Evolutionary conservation across 2,888 invertebrate species (phyloP), one percentile per base, ranked within the genome.

Genomic region (Stramonita haemastoma): DNA sequence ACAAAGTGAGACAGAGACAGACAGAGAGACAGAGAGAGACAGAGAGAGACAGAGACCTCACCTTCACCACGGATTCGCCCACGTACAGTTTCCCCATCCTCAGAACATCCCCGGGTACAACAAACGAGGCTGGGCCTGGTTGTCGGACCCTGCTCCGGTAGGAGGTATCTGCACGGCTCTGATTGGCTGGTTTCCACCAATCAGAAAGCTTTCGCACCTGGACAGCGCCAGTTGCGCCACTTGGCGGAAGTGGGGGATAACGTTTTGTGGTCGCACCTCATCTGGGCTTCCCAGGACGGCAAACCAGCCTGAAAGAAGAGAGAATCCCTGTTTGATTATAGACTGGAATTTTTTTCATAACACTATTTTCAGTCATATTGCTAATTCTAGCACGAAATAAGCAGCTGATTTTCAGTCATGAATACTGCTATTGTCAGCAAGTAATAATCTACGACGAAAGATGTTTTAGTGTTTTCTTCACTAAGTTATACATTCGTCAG

Each of bases 241-340:
- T n/a, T 90, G 92, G 29, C 91, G 92, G 90, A 92, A 94, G 84
- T 94, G 93, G 0, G 94, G 93, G 5, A 94, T 92, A 17, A 89
- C 90, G 60, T 92, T 91, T 85, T 93, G 93, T 17, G 92, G 88
- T 46, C 89, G 90, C 34, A 87, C 87, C n/a, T 90, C 87, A n/a
- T 91, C 92, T 32, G 92, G 91, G 13, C 91, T 85, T 36, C 93
- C 92, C 22, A 93, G 83, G 34, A 94, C 92, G 0, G 94, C 94
- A 91, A 94, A 94, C 94, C 94, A 94, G 17, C 94, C 94, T 94
- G 91, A 66, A 86, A 87, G 73, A 83, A 26, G 46, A 1, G 13
- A 85, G 13, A 85, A 34, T 11, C 22, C n/a, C 11, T 84, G 2
- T 46, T 84, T 84, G 46, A 32, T 36, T 36, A 36, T 19, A 66